phyloP scores from a whole-genome alignment of 2,113 vertebrate genomes.

The Irena cyanogastra region DNA sequence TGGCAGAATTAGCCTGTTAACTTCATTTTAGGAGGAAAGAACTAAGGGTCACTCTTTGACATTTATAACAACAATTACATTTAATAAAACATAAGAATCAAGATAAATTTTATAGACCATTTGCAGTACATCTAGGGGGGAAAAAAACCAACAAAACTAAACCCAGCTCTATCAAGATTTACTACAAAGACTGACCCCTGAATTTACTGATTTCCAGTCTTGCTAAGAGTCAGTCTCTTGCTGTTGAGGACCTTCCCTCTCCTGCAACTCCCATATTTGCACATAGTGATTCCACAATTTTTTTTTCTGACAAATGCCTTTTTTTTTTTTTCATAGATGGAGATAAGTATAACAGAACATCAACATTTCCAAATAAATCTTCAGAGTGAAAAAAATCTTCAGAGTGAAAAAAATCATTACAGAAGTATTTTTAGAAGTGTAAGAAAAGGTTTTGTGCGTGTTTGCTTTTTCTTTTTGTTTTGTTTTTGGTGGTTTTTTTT shows the following conservation, averaged over 20 bases:
- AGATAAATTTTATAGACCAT: neutral
- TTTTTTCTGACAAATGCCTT: neutral
- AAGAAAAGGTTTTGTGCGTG: neutral
- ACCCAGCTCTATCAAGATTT: neutral
- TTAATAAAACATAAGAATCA: neutral
- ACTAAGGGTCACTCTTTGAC: neutral
- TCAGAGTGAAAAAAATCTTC: neutral
- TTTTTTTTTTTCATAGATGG: neutral
- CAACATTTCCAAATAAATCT: neutral
- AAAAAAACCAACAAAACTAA: neutral
- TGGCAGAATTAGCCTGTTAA: neutral
- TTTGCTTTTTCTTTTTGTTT: neutral
- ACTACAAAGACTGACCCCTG: neutral
- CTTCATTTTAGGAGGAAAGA: neutral
- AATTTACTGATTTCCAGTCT: neutral
- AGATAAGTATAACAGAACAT: neutral
- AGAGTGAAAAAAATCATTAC: neutral
- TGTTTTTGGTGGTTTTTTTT: too few relatives aligned
- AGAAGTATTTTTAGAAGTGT: neutral
- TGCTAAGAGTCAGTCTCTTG: neutral
- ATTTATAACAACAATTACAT: neutral
- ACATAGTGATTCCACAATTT: neutral
- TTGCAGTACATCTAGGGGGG: neutral
- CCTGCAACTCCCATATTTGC: neutral
- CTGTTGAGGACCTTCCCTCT: neutral